These are phyloP conservation scores for Sebastes taczanowskii DNA, from an alignment of 2,797 vertebrate species.

Conservation along the genomic window DNA sequence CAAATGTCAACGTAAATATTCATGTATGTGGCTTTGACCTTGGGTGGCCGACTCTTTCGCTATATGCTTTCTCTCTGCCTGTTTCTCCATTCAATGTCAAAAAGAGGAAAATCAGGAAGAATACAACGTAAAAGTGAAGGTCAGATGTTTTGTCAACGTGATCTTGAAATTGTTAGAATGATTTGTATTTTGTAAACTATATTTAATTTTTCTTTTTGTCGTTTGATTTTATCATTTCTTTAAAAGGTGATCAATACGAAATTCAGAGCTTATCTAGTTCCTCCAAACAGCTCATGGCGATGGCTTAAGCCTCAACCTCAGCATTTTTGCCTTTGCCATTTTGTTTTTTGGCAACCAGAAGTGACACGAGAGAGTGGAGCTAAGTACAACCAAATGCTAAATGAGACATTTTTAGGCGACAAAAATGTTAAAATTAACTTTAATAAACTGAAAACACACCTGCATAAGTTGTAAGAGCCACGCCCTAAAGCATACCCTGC, in stretches of 20 bases:
- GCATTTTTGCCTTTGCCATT: no score
- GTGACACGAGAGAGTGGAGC: no score
- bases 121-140: neutral
- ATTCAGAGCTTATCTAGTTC: neutral
- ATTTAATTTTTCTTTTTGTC: neutral
- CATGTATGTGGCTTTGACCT: conserved; percentile 43
- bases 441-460: no score
- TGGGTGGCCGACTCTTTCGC: neutral
- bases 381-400: no score
- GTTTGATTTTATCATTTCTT: neutral
- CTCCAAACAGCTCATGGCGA: neutral
- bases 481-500: no score
- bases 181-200: neutral
- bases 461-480: no score
- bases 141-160: neutral
- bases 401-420: no score
- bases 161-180: neutral
- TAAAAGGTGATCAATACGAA: neutral
- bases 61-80: no score
- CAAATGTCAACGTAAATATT: conserved; percentile 51
- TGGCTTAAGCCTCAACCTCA: neutral
- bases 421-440: no score
- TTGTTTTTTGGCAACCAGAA: no score
- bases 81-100: neutral
- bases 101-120: neutral